Evolutionary conservation across 2,113 vertebrate species (phyloP).

Genomic region (Macquaria australasica): DNA sequence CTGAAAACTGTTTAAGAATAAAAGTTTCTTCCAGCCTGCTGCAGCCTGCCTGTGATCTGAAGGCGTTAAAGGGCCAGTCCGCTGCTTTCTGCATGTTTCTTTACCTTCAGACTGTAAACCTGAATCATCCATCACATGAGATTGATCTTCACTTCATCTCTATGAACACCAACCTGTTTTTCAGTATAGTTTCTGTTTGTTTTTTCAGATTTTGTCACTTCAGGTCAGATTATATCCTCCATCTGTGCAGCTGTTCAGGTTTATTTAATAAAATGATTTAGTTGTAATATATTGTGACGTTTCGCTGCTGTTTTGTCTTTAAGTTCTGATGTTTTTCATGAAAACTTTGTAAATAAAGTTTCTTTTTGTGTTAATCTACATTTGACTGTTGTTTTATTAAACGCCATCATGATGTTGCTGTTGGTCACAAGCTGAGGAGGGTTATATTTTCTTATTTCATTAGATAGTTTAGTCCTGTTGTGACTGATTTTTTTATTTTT

Average conservation of each 20-base stretch:
- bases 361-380: neutral
- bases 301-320: conserved; percentile 7
- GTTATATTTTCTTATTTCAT: too few relatives aligned
- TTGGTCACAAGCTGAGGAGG: neutral
- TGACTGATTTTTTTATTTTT: too few relatives aligned
- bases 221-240: neutral
- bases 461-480: too few relatives aligned
- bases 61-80: neutral
- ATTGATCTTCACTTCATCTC: too few relatives aligned
- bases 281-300: neutral
- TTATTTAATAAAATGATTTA: neutral
- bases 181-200: too few relatives aligned
- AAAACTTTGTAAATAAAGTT: conserved; percentile 53
- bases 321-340: conserved; percentile 14
- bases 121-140: too few relatives aligned
- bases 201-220: neutral
- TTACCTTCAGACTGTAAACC: too few relatives aligned
- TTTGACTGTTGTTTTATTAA: neutral
- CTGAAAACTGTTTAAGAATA: neutral
- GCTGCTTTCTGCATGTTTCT: too few relatives aligned
- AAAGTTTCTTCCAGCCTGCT: neutral
- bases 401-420: neutral
- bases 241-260: neutral
- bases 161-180: too few relatives aligned
- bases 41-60: neutral